Evolutionary conservation across 2,888 invertebrate species (phyloP).

Genomic region (Taenaris catops): DNA sequence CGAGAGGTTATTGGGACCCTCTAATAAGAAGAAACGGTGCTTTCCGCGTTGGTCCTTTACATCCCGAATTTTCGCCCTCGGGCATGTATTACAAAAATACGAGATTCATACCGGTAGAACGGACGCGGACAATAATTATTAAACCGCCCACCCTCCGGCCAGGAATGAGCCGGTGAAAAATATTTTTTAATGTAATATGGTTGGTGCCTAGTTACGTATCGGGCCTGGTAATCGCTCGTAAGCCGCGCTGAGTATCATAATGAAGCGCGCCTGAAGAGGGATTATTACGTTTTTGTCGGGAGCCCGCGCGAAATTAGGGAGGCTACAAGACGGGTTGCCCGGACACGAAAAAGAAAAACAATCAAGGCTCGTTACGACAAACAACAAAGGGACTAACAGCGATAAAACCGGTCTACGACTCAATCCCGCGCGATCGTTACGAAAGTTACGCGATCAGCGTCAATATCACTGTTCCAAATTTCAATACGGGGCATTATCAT

Average conservation of each 20-base stretch:
- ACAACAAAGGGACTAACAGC: constrained; percentile 55
- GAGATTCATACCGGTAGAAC: constrained; percentile 43
- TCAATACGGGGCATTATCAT: constrained; percentile 73
- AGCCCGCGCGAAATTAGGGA: constrained; percentile 32
- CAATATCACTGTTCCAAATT: constrained; percentile 57
- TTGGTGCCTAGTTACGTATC: constrained; percentile 45
- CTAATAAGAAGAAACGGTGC: constrained; percentile 55
- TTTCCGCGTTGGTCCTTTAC: constrained; percentile 44
- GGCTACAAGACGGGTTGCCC: constrained; percentile 24
- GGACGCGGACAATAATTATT: constrained; percentile 60
- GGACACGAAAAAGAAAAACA: constrained; percentile 47
- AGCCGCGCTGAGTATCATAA: constrained; percentile 59
- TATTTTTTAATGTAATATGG: neutral
- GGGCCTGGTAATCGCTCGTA: constrained; percentile 57
- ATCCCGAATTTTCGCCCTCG: constrained; percentile 41
- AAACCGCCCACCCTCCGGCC: constrained; percentile 41
- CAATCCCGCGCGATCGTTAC: constrained; percentile 56
- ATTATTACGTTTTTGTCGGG: constrained; percentile 62
- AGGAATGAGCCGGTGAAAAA: constrained; percentile 43
- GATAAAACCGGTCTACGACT: constrained; percentile 56
- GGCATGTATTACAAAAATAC: constrained; percentile 49
- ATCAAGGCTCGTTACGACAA: constrained; percentile 45
- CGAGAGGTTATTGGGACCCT: constrained; percentile 41
- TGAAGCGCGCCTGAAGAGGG: constrained; percentile 57
- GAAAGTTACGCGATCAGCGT: constrained; percentile 54